Evolutionary conservation across 2,888 invertebrate genomes (phyloP), one percentile per base, ranked within the genome.

Genomic region (Notodonta dromedarius): DNA sequence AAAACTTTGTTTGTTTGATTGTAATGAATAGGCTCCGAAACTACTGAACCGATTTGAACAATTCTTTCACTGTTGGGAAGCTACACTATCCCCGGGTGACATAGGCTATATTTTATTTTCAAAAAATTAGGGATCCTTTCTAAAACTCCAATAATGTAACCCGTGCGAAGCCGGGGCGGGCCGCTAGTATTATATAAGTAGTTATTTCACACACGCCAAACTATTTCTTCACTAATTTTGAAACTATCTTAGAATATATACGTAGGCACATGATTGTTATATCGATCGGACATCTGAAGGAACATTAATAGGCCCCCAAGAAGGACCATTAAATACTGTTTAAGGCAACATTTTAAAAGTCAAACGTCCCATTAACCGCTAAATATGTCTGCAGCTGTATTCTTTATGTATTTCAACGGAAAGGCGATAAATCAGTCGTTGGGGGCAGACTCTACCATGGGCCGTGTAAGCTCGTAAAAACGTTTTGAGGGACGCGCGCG

Each of bases 301-400:
- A 70, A 60, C 68, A 57, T 63, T 73, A 74, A 76, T 74, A 73
- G 73, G 75, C 74, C 74, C 74, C 72, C 74, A 74, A 70, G 71
- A 76, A 61, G 65, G 56, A 69, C 59, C 74, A 75, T 72, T 70
- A 73, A 72, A 72, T 50, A 16, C 64, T 66, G 77, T 78, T 72
- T 71, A 73, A 67, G 62, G 57, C 69, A 67, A 70, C 70, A 68
- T 75, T 77, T 73, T 78, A 67, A 66, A 70, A 69, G 66, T 69
- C 67, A 74, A 79, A 80, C 76, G 78, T 76, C 75, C 84, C 79
- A 81, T 86, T 82, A 82, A 82, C 81, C 80, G 79, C 79, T 86
- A 87, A 87, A 86, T 84, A 86, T 88, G 89, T 88, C 88, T 82
- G 79, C 89, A 89, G 89, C 88, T 87, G 88, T 82, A 84, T 80